These are phyloP conservation scores for Pocillopora grandis DNA, from an alignment of 92 coral and sea anemone genomes.

Conservation along the genomic window DNA sequence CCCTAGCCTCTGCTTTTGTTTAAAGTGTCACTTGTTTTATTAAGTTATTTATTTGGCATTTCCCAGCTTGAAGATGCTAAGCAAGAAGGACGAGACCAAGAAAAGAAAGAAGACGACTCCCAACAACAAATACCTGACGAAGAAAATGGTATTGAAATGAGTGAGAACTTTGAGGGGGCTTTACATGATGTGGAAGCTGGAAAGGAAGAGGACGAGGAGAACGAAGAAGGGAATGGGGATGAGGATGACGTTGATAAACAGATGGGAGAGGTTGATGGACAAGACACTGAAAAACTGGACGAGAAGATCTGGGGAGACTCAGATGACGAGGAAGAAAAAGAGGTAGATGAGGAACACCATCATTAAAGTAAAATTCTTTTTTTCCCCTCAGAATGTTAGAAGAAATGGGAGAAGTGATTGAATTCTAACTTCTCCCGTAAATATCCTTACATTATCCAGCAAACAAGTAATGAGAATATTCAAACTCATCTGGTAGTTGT, in stretches of 20 bases:
- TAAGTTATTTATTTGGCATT: background rate
- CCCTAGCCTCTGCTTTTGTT: too few relatives aligned
- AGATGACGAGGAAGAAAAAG: constrained; percentile 84
- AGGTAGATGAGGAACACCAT: constrained; percentile 26
- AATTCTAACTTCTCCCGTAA: too few relatives aligned
- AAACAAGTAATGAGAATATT: too few relatives aligned
- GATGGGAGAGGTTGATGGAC: constrained; percentile 96
- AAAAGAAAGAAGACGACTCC: constrained; percentile 61
- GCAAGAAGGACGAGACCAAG: constrained; percentile 77
- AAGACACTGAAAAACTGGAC: constrained; percentile 81
- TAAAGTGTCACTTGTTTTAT: background rate
- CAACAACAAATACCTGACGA: constrained; percentile 91
- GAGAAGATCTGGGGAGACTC: constrained; percentile 99
- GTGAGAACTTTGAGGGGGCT: constrained; percentile 93
- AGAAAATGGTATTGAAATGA: constrained; percentile 95
- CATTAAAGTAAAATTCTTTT: background rate
- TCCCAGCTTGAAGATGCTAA: constrained; percentile 75
- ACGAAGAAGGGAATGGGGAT: constrained; percentile 66
- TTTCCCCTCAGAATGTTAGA: background rate
- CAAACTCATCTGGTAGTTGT: too few relatives aligned
- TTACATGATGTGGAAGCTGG: constrained; percentile 79
- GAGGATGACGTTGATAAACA: constrained; percentile 84
- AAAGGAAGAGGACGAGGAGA: constrained; percentile 59
- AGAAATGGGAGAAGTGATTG: background rate
- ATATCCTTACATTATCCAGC: too few relatives aligned